phyloP scores from a whole-genome alignment of 2,113 vertebrate genomes.

The Lamprologus tigripictilis region DNA sequence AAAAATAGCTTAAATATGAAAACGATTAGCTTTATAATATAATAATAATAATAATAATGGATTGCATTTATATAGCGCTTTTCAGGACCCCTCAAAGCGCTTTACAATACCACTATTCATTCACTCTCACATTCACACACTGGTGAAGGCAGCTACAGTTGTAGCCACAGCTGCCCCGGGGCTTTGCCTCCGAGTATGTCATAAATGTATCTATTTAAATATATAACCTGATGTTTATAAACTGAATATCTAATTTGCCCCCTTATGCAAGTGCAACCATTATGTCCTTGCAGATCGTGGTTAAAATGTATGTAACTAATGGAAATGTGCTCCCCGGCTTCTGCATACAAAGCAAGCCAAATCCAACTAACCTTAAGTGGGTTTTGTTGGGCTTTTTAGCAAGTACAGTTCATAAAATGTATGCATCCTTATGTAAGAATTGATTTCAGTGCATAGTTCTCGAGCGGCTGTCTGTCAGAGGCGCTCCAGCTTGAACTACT shows the following conservation, averaged over 20 bases:
- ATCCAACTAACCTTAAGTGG: not conserved
- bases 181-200: not conserved
- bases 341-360: not conserved
- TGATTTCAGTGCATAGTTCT: not conserved
- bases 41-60: too few species aligned
- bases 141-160: too few species aligned
- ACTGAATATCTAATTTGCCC: slow-evolving; percentile 28
- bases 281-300: slow-evolving; percentile 2
- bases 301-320: slow-evolving; percentile 26
- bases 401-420: not conserved
- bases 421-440: slow-evolving; percentile 9
- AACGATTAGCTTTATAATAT: not conserved
- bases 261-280: not conserved
- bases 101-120: too few species aligned
- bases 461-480: slow-evolving; percentile 41
- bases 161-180: too few species aligned
- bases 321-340: not conserved
- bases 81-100: too few species aligned
- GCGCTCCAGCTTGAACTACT: slow-evolving; percentile 35
- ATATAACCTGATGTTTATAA: slow-evolving; percentile 18
- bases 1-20: slow-evolving; percentile 4
- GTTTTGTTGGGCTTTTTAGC: not conserved
- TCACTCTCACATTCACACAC: too few species aligned
- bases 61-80: rapidly evolving
- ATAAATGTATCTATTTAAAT: slow-evolving; percentile 19